A percentile compares a stretch with the other conserved stretches of the same genome.
Evolutionary conservation across 2,113 vertebrate genomes (phyloP).

Genomic region (Drymodes brunneopygia): DNA sequence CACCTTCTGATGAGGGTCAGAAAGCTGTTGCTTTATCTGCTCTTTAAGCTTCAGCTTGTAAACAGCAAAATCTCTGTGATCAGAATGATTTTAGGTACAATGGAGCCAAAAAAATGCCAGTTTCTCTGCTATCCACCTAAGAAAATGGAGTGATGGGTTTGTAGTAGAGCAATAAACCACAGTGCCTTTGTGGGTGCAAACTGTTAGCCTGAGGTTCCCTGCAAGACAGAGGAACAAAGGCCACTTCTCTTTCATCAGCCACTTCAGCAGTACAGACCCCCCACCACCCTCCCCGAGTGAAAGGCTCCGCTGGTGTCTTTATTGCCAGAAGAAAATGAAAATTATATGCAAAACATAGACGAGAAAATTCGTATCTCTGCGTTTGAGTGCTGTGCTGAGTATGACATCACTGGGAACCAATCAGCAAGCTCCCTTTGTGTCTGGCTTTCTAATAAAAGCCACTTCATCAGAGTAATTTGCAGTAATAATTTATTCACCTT

Average conservation of each 20-base stretch:
- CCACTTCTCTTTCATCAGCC: constrained; percentile 12
- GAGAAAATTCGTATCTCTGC: neutral
- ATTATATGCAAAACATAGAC: neutral
- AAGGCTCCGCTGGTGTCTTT: neutral
- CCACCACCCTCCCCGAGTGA: neutral
- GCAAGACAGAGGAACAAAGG: constrained; percentile 19
- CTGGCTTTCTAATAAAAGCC: constrained; percentile 60
- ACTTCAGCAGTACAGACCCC: neutral
- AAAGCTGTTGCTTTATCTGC: neutral
- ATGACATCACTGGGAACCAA: constrained; percentile 70
- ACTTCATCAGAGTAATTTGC: constrained; percentile 59
- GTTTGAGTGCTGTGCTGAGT: constrained; percentile 7
- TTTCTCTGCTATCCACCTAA: neutral
- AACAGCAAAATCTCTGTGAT: neutral
- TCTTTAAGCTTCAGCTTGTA: neutral
- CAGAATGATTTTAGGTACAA: neutral
- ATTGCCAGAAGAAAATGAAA: constrained; percentile 21
- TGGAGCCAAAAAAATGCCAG: neutral
- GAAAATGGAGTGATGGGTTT: neutral
- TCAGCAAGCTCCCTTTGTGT: constrained; percentile 55
- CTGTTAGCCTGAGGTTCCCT: constrained; percentile 4
- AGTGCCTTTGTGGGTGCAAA: constrained; percentile 3
- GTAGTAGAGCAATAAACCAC: neutral
- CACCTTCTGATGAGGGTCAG: neutral
- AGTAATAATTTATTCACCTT: constrained; percentile 50